Evolutionary conservation across 2,113 vertebrate species (phyloP).

Genomic region (Tringa solitaria): DNA sequence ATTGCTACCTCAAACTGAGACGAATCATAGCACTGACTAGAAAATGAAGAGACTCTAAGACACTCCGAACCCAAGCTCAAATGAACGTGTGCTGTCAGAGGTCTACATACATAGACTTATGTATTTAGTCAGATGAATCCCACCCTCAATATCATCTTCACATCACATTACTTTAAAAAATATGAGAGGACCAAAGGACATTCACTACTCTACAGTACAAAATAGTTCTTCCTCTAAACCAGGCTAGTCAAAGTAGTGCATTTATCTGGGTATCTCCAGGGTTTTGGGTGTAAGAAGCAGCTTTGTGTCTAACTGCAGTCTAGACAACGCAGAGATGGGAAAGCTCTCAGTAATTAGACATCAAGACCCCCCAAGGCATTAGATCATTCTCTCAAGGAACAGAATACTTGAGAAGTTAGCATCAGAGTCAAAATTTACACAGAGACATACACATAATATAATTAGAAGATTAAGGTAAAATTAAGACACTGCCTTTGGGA

Average conservation of each 20-base stretch:
- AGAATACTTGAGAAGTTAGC: constrained; percentile 12
- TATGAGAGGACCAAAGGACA: neutral
- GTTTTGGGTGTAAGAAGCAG: neutral
- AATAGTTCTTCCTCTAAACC: neutral
- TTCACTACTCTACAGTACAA: neutral
- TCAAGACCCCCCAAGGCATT: constrained; percentile 7
- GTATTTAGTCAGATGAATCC: neutral
- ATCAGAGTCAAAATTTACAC: constrained; percentile 24
- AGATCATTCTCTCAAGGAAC: constrained; percentile 19
- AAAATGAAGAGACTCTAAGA: neutral
- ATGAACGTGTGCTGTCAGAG: neutral
- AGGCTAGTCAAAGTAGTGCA: neutral
- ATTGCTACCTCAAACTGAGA: neutral
- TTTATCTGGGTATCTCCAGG: neutral
- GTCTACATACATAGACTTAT: neutral
- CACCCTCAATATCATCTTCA: neutral
- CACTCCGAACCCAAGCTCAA: neutral
- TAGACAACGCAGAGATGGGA: constrained; percentile 24
- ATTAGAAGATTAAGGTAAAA: constrained; percentile 59
- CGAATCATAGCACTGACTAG: neutral
- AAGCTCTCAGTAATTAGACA: constrained; percentile 43
- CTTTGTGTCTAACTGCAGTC: neutral
- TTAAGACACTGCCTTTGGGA: constrained; percentile 55
- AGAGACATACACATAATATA: neutral
- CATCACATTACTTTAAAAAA: neutral